Evolutionary conservation across 2,888 invertebrate species (phyloP).

Genomic region (Globia sparganii): DNA sequence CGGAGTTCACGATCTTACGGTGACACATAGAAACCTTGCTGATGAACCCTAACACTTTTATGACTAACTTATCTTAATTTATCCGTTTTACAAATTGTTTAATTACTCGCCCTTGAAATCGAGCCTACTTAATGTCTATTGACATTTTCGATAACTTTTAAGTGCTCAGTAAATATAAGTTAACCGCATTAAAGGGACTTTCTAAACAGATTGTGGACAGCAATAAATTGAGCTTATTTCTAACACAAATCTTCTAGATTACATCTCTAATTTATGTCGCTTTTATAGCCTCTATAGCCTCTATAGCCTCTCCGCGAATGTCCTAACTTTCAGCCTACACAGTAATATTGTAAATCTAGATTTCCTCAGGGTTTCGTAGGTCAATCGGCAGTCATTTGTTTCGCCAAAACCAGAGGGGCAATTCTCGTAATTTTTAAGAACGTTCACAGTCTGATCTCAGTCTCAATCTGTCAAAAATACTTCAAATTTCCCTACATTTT

Average conservation of each 20-base stretch:
- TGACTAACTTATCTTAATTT: no score
- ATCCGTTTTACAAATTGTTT: background rate
- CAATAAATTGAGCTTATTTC: slow-evolving; percentile 23
- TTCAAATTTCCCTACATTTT: no score
- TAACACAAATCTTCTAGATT: slow-evolving; percentile 19
- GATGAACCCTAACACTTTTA: background rate
- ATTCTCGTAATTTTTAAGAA: no score
- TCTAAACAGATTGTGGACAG: background rate
- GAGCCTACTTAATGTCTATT: background rate
- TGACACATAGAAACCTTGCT: background rate
- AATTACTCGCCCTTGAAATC: no score
- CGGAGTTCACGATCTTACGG: no score
- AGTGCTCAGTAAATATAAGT: background rate
- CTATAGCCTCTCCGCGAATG: background rate
- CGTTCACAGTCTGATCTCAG: no score
- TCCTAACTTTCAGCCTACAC: slow-evolving; percentile 12
- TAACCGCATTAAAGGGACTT: no score
- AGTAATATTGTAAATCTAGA: slow-evolving; percentile 33
- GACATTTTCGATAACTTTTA: background rate
- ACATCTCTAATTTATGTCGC: slow-evolving; percentile 10
- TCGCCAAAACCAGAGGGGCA: slow-evolving; percentile 28
- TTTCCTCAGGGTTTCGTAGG: slow-evolving; percentile 26
- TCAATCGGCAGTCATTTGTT: slow-evolving; percentile 34
- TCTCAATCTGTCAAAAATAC: no score
- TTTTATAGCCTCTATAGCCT: slow-evolving; percentile 10